Conservation (phyloP, 2,888 invertebrate genomes). For the Euplagia quadripunctaria region DNA sequence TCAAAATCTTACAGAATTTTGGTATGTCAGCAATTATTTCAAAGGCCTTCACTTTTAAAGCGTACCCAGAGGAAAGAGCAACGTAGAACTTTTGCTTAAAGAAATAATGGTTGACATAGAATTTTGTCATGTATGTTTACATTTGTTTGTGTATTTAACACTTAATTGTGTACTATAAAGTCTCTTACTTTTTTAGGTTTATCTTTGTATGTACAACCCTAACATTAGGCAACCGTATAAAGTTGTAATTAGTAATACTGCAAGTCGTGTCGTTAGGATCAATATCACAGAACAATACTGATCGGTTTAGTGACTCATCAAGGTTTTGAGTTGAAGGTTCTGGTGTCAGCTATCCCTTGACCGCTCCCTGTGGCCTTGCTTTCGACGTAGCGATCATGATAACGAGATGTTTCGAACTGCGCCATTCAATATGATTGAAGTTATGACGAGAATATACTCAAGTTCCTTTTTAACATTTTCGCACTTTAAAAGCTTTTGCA, state of each 20-base stretch:
- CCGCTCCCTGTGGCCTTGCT: slow-evolving; percentile 82
- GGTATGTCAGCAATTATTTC: no score
- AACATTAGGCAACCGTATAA: slow-evolving; percentile 64
- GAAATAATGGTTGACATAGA: not conserved
- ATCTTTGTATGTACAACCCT: slow-evolving; percentile 37
- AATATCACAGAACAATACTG: slow-evolving; percentile 71
- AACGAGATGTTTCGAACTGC: slow-evolving; percentile 60
- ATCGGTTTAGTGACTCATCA: slow-evolving; percentile 75
- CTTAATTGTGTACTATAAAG: not conserved
- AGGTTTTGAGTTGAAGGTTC: slow-evolving; percentile 76
- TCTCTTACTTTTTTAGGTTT: not conserved
- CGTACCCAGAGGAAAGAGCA: not conserved
- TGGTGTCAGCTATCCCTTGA: slow-evolving; percentile 75
- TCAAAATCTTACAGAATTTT: no score
- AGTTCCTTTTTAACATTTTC: slow-evolving; percentile 34
- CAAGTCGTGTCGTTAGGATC: slow-evolving; percentile 74
- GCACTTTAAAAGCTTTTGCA: slow-evolving; percentile 19
- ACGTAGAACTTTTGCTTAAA: no score
- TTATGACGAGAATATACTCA: slow-evolving; percentile 49
- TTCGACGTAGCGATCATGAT: slow-evolving; percentile 77
- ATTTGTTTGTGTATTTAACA: not conserved
- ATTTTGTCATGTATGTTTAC: not conserved
- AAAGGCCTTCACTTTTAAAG: not conserved
- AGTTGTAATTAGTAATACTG: slow-evolving; percentile 77
- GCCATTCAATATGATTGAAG: slow-evolving; percentile 65